Percentiles rank a stretch among this genome's conserved stretches.
Evolutionary conservation across 2,797 vertebrate genomes (phyloP).

Genomic region (Luscinia megarhynchos): DNA sequence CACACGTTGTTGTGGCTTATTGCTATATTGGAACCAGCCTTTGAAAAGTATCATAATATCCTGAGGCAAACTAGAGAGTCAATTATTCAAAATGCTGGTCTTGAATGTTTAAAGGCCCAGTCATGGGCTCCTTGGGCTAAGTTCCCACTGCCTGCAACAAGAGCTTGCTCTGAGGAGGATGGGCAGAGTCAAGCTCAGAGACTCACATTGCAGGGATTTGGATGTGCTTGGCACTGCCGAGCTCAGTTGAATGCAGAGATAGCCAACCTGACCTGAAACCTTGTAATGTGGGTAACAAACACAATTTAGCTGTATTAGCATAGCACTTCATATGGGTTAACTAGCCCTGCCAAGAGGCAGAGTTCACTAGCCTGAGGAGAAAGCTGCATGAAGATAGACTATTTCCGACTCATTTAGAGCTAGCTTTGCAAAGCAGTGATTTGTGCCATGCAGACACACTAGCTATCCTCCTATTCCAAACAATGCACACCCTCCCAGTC

Average conservation of each 20-base stretch:
- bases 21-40: constrained; percentile 66
- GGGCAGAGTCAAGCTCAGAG: neutral
- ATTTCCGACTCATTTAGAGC: constrained; percentile 11
- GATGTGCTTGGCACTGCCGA: neutral
- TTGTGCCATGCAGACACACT: neutral
- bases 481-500: neutral
- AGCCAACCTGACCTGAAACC: constrained; percentile 35
- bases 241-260: constrained; percentile 3
- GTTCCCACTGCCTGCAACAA: constrained; percentile 34
- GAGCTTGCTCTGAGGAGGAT: neutral
- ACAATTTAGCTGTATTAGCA: neutral
- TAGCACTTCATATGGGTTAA: neutral
- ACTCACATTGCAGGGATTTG: neutral
- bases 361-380: constrained; percentile 33
- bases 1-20: constrained; percentile 70
- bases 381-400: neutral
- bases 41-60: constrained; percentile 67
- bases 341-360: constrained; percentile 33
- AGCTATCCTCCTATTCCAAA: neutral
- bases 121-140: constrained; percentile 38
- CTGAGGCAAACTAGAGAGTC: constrained; percentile 55
- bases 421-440: neutral
- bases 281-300: neutral
- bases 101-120: constrained; percentile 53
- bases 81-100: constrained; percentile 66